phyloP scores from a whole-genome alignment of 2,113 vertebrate genomes.

The Myiopsitta monachus region DNA sequence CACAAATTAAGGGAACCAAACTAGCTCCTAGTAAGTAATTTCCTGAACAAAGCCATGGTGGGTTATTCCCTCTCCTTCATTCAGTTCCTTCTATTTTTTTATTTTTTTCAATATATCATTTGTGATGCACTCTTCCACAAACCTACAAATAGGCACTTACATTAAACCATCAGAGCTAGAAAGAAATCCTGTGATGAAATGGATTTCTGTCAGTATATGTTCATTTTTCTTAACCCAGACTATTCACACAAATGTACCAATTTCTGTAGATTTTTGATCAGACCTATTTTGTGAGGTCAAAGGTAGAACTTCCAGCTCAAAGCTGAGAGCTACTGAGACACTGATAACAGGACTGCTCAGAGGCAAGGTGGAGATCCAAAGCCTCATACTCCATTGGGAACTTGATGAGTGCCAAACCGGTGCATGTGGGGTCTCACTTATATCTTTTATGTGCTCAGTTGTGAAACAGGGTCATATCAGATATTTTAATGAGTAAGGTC shows the following conservation, averaged over 20 bases:
- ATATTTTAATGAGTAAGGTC: background rate
- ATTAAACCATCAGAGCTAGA: background rate
- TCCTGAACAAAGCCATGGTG: background rate
- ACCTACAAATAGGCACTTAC: background rate
- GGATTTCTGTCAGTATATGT: background rate
- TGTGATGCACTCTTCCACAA: background rate
- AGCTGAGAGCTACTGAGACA: background rate
- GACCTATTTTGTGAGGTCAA: background rate
- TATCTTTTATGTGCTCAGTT: background rate
- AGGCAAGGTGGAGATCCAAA: background rate
- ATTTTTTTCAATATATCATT: background rate
- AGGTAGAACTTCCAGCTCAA: background rate
- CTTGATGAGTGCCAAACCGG: background rate
- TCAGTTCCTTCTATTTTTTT: background rate
- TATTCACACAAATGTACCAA: background rate
- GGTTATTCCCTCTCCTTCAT: background rate
- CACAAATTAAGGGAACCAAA: no score
- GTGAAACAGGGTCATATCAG: background rate
- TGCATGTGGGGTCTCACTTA: background rate
- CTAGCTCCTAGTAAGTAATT: background rate
- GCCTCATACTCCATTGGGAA: background rate
- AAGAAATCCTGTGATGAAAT: background rate
- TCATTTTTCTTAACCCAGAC: background rate
- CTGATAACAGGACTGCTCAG: background rate
- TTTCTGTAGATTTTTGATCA: background rate